Evolutionary conservation across 2,888 invertebrate species (phyloP).

Genomic region (Pandemis corylana): DNA sequence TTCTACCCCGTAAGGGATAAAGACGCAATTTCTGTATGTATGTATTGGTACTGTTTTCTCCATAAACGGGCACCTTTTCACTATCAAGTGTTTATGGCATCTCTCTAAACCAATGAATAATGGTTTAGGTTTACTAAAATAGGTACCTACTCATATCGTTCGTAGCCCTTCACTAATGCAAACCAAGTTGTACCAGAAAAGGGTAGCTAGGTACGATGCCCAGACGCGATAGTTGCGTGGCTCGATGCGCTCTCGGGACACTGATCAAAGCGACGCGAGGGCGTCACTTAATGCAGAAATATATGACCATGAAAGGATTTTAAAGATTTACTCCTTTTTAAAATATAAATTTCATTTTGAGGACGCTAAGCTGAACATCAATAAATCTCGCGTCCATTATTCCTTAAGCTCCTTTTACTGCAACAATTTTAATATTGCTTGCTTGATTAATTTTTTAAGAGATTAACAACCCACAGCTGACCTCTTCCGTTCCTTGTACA

Average conservation of each 20-base stretch:
- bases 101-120: not conserved
- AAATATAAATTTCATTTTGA: not conserved
- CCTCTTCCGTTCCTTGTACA: not conserved
- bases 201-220: constrained; percentile 1
- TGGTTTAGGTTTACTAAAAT: not conserved
- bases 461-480: not conserved
- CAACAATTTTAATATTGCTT: constrained; percentile 7
- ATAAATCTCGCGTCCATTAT: not conserved
- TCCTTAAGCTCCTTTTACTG: not conserved
- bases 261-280: constrained; percentile 55
- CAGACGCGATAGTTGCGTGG: constrained; percentile 26
- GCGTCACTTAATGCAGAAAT: constrained; percentile 4
- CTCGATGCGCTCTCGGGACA: constrained; percentile 46
- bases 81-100: not conserved
- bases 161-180: not conserved
- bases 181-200: constrained; percentile 3
- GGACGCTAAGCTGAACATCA: not conserved
- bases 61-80: not conserved
- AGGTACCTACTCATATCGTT: not conserved
- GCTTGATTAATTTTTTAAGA: constrained; percentile 1
- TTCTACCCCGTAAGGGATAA: too few relatives aligned
- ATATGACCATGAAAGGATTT: not conserved
- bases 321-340: not conserved
- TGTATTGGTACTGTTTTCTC: not conserved
- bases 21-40: too few relatives aligned